A percentile compares a stretch with the other conserved stretches of the same genome.
phyloP scores from a whole-genome alignment of 2,888 invertebrate species.

The Deilephila elpenor region DNA sequence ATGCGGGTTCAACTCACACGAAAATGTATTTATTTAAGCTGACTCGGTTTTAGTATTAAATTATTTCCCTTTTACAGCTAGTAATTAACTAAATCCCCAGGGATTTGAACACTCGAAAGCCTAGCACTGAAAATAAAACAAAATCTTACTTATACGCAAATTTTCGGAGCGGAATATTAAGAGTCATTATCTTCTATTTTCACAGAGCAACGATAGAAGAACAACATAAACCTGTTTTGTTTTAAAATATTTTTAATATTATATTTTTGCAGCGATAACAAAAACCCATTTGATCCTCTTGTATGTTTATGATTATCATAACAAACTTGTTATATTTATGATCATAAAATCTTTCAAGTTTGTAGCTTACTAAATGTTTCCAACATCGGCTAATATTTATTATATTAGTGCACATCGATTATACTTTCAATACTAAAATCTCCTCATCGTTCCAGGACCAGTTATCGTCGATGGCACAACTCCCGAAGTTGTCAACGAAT shows the following conservation, averaged over 20 bases:
- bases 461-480: too few species aligned
- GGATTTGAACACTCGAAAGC: neutral
- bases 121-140: neutral
- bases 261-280: slow-evolving; percentile 16
- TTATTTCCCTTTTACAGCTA: neutral
- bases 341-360: slow-evolving; percentile 27
- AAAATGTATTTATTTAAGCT: neutral
- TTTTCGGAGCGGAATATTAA: slow-evolving; percentile 7
- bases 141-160: neutral
- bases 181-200: neutral
- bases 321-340: slow-evolving; percentile 28
- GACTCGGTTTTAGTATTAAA: neutral
- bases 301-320: slow-evolving; percentile 25
- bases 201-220: neutral
- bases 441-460: too few species aligned
- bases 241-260: neutral
- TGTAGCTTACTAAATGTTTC: slow-evolving; percentile 10
- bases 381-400: too few species aligned
- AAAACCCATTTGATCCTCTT: slow-evolving; percentile 20
- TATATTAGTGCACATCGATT: too few species aligned
- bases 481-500: too few species aligned
- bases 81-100: neutral
- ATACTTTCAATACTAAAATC: too few species aligned
- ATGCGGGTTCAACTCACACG: neutral
- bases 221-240: neutral